Evolutionary conservation across 2,888 invertebrate genomes (phyloP).

Genomic region (Cosmopolites sordidus): DNA sequence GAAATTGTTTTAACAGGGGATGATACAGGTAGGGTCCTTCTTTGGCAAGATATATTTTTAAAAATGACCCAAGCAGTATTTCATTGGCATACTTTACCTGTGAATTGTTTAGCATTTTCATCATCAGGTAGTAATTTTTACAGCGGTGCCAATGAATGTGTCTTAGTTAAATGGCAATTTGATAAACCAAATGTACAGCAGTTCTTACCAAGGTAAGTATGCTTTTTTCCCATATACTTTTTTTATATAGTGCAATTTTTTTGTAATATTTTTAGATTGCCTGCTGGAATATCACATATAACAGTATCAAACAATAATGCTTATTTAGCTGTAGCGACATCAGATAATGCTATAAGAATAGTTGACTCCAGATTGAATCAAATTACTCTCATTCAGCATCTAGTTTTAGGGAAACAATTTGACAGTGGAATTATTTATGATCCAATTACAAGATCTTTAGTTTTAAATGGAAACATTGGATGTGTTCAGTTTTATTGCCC

Average conservation of each 20-base stretch:
- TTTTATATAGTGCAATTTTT: neutral
- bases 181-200: slow-evolving; percentile 49
- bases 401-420: slow-evolving; percentile 59
- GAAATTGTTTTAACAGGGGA: slow-evolving; percentile 66
- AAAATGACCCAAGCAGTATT: slow-evolving; percentile 50
- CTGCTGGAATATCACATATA: slow-evolving; percentile 63
- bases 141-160: slow-evolving; percentile 70
- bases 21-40: slow-evolving; percentile 57
- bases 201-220: slow-evolving; percentile 59
- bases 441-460: slow-evolving; percentile 60
- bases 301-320: slow-evolving; percentile 57
- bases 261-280: slow-evolving; percentile 43
- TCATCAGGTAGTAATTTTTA: slow-evolving; percentile 61
- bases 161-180: slow-evolving; percentile 71
- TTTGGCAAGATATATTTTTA: slow-evolving; percentile 56
- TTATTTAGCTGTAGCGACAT: slow-evolving; percentile 61
- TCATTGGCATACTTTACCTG: slow-evolving; percentile 76
- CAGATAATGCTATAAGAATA: slow-evolving; percentile 64
- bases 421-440: slow-evolving; percentile 58
- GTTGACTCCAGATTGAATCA: slow-evolving; percentile 53
- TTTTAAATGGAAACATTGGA: slow-evolving; percentile 69
- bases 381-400: slow-evolving; percentile 58
- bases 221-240: neutral
- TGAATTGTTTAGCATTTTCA: slow-evolving; percentile 64
- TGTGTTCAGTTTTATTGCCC: slow-evolving; percentile 72